Evolutionary conservation across 2,888 invertebrate species (phyloP), one percentile per base, ranked within the genome.

Genomic region (Cylindroiulus punctatus): DNA sequence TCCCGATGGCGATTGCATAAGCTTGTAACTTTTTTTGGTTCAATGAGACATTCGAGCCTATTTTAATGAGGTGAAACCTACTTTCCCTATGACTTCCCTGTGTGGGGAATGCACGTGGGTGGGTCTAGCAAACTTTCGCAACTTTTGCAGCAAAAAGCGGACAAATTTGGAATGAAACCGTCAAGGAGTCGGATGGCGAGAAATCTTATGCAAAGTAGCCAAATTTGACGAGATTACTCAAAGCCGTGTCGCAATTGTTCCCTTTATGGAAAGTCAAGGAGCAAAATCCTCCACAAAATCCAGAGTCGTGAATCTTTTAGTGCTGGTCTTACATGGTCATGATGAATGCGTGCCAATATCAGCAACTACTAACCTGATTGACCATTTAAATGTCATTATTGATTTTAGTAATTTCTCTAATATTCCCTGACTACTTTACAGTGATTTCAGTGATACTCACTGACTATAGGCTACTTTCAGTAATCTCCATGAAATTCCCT

Each of bases 161-260:
- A 65, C 65, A 26, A 65, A 65, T 65, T 65, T 65, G 65, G 65
- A 65, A 65, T 65, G 65, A 65, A 65, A 65, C 26, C 3, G 26
- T 26, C 26, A 10, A 65, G 0, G 65, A n/a, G 10, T 65, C 65
- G 26, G 1, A 65, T 65, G 10, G 26, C 65, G 65, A 22, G 12
- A 65, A 12, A 65, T 26, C n/a, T 65, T 10, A 65, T 65, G 65
- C 65, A 26, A 65, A 65, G 26, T 26, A 65, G n/a, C 22, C 65
- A 65, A 65, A 65, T 65, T 65, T 12, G 65, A 65, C 26, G 65
- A 44, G 10, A n/a, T 52, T 52, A n/a, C 14, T n/a, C 52, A n/a
- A 52, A 5, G n/a, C 52, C 52, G n/a, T 52, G 19, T 52, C n/a
- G 52, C n/a, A 52, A 52, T 5, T 52, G 52, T 19, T n/a, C 52